Percentiles rank a stretch among this genome's conserved stretches.
These are phyloP conservation scores for Plestiodon gilberti DNA, from an alignment of 2,113 vertebrate genomes.

Conservation along the genomic window DNA sequence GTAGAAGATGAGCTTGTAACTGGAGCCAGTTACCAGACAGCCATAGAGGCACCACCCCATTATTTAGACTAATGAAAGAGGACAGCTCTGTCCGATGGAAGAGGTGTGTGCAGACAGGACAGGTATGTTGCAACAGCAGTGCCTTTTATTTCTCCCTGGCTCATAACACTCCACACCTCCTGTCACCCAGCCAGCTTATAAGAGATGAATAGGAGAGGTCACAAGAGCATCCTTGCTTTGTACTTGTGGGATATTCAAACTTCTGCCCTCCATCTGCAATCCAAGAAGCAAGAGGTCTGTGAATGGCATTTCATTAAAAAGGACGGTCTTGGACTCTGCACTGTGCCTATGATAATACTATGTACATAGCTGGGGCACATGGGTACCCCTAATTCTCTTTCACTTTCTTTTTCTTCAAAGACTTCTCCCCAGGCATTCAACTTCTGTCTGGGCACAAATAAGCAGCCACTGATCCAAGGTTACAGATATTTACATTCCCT, in stretches of 20 bases:
- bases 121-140: neutral
- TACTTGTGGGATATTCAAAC: conserved; percentile 34
- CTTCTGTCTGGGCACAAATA: conserved; percentile 58
- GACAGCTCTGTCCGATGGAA: neutral
- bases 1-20: neutral
- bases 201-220: conserved; percentile 36
- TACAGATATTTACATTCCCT: conserved; percentile 73
- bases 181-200: conserved; percentile 46
- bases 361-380: neutral
- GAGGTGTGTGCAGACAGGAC: neutral
- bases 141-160: conserved; percentile 47
- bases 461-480: conserved; percentile 61
- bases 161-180: conserved; percentile 61
- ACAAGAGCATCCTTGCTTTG: conserved; percentile 58
- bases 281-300: conserved; percentile 45
- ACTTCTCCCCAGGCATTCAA: neutral
- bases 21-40: neutral
- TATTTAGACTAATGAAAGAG: neutral
- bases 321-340: conserved; percentile 20
- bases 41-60: neutral
- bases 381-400: neutral
- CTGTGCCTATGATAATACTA: neutral
- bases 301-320: conserved; percentile 51
- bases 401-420: neutral
- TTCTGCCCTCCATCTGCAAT: conserved; percentile 35